Base-by-base conservation (phyloP, 92 coral and sea anemone species). In the Scolanthus callimorphus region DNA sequence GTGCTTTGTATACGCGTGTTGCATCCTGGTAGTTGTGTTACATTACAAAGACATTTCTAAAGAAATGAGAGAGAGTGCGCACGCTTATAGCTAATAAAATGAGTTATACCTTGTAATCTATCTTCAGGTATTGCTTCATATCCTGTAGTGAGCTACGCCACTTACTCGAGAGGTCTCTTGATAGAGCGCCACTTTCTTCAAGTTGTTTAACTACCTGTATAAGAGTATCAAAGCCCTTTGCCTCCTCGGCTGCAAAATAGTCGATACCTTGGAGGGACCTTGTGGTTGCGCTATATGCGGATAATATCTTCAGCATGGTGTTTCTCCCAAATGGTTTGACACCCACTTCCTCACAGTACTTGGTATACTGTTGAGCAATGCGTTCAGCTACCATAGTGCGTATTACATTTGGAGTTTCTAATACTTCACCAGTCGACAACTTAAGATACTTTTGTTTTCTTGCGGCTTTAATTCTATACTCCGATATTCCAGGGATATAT, bases 401-500 rank as follows among this genome's bases (percentile, higher is more conserved):
- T 20, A 70, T 70, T 15, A 24, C 38, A 28, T 55, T 55, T 27
- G 61, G 61, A 12, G 41, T 29, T 29, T 55, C 61, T 25, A 55
- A 17, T 10, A 55, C 17, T 26, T 55, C 17, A 25, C 61, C 61
- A 25, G 13, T 25, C 8, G 61, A 55, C 38, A 55, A 30, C 61
- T 45, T 15, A 10, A 60, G 57, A 11, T 61, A 13, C 26, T 30
- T 48, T 21, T 75, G 82, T 55, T 49, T 68, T 22, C 69, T 53
- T 13, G 82, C 82, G 3, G 55, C 37, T 29, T 67, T 75, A 15
- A 67, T 23, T 4, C 72, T 49, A 24, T 63, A 73, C 25, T 52
- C 64, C 12, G 80, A 60, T 19, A 73, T 60, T 23, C 73, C 72
- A 1, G 75, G 82, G 34, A 72, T n/a, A 51, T 41, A 57, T 22